These are phyloP conservation scores for Xerus inauris DNA, from an alignment of 2,113 vertebrate genomes.

Conservation along the genomic window DNA sequence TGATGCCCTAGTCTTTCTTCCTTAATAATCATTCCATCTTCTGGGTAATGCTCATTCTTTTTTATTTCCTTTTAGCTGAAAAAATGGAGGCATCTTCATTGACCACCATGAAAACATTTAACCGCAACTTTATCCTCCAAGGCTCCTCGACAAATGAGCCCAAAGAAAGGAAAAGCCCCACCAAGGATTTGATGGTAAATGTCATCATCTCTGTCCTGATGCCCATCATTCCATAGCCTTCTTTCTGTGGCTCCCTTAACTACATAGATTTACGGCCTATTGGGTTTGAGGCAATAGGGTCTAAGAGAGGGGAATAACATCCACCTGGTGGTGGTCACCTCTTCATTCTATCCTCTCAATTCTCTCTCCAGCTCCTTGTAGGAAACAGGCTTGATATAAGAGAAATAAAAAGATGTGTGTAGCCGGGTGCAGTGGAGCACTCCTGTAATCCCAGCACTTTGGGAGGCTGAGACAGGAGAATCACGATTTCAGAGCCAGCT, in stretches of 20 bases:
- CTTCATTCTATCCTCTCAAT: no score
- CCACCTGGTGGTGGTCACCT: no score
- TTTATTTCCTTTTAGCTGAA: slow-evolving; percentile 82
- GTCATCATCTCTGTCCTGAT: background rate
- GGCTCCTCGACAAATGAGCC: slow-evolving; percentile 84
- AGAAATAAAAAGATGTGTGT: background rate
- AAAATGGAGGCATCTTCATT: slow-evolving; percentile 80
- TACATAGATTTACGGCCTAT: background rate
- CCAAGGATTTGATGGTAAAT: slow-evolving; percentile 86
- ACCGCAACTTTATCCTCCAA: slow-evolving; percentile 88
- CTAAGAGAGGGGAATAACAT: background rate
- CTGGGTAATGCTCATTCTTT: background rate
- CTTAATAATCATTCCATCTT: background rate
- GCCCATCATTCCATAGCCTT: background rate
- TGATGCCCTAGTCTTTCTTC: background rate
- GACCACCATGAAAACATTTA: slow-evolving; percentile 82
- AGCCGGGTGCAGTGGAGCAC: no score
- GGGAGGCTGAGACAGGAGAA: no score
- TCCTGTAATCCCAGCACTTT: no score
- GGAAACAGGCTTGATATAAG: background rate
- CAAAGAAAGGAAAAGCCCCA: slow-evolving; percentile 82
- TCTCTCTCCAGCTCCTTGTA: background rate
- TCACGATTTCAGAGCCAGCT: no score
- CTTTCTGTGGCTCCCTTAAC: no score
- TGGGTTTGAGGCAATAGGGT: rapidly evolving